Percentiles rank a stretch among this genome's conserved stretches.
phyloP scores from a whole-genome alignment of 1,140 invertebrate species.

The Drosophila gunungcola region DNA sequence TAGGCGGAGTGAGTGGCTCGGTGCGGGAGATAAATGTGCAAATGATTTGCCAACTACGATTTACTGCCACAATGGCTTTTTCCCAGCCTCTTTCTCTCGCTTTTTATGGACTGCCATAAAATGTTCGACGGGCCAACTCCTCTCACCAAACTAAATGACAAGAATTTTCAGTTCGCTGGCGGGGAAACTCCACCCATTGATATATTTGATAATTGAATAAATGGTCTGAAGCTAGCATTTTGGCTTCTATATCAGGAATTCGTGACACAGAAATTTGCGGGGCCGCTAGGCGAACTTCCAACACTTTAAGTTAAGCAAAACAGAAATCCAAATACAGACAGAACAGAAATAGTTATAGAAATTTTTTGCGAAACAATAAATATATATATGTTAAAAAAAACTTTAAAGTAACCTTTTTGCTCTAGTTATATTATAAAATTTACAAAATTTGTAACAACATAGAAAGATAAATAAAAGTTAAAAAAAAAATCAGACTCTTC shows the following conservation, averaged over 20 bases:
- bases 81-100: conserved; percentile 2
- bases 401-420: too few relatives aligned
- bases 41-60: conserved; percentile 52
- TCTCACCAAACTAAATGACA: conserved; percentile 19
- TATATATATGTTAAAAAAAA: too few relatives aligned
- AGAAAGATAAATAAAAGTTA: too few relatives aligned
- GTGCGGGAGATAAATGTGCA: conserved; percentile 43
- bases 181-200: conserved; percentile 36
- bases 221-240: conserved; percentile 1
- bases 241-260: conserved; percentile 9
- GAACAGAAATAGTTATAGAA: background rate
- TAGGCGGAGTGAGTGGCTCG: conserved; percentile 7
- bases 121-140: conserved; percentile 3
- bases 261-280: conserved; percentile 24
- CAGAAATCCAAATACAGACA: background rate
- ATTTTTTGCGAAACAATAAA: too few relatives aligned
- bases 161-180: conserved; percentile 1
- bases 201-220: conserved; percentile 52
- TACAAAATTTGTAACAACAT: too few relatives aligned
- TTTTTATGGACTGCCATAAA: conserved; percentile 19
- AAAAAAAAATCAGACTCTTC: background rate
- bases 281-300: background rate
- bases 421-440: too few relatives aligned
- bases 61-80: conserved; percentile 55
- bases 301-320: background rate